Evolutionary conservation across 2,113 vertebrate species (phyloP).

Genomic region (Oncorhynchus nerka): DNA sequence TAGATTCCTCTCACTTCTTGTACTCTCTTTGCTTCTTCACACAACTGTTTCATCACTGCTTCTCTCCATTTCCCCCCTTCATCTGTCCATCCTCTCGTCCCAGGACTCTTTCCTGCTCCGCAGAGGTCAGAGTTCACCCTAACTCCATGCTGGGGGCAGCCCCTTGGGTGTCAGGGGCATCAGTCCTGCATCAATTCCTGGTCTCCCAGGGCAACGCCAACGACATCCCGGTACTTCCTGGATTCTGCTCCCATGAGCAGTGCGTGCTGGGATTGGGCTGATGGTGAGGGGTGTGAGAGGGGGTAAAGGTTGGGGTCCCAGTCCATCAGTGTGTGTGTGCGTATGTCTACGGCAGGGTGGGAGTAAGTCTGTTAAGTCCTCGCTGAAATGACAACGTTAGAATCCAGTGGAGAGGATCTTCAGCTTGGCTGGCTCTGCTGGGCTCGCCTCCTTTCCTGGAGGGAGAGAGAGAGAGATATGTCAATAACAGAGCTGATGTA

Average conservation of each 20-base stretch:
- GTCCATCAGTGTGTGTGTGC: neutral
- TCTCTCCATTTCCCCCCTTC: conserved; percentile 18
- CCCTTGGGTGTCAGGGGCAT: conserved; percentile 9
- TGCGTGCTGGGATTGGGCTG: conserved; percentile 54
- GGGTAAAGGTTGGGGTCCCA: neutral
- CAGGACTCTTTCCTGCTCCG: neutral
- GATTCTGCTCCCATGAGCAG: conserved; percentile 36
- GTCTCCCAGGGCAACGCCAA: conserved; percentile 12
- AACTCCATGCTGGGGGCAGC: neutral
- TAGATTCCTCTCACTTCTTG: conserved; percentile 12
- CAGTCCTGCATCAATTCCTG: conserved; percentile 5
- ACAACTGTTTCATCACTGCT: conserved; percentile 9
- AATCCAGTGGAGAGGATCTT: neutral
- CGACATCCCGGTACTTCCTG: conserved; percentile 18
- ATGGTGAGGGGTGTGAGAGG: conserved; percentile 4
- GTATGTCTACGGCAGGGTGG: neutral
- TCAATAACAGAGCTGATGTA: neutral
- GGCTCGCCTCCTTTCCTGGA: neutral
- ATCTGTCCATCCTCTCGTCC: neutral
- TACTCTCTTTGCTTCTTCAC: neutral
- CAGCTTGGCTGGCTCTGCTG: neutral
- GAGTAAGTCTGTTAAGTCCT: neutral
- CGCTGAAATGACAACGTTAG: neutral
- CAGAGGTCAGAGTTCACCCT: conserved; percentile 5
- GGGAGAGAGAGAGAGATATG: neutral